These are phyloP conservation scores for Crossaster papposus DNA, from an alignment of 53 echinoderm and acorn worm species.

Conservation along the genomic window DNA sequence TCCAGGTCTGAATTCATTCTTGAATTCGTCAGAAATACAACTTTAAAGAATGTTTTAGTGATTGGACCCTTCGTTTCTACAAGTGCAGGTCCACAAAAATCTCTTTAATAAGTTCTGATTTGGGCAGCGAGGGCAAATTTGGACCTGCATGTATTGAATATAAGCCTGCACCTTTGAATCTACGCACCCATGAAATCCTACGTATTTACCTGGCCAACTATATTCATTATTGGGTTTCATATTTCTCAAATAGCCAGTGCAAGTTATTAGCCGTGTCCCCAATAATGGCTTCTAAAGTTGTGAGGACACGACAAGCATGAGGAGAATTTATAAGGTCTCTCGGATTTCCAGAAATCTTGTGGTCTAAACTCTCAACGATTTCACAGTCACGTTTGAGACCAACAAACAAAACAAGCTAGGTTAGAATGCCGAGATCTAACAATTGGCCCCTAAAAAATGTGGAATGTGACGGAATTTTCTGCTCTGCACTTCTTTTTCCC, in stretches of 20 bases:
- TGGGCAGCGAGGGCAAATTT: too few relatives aligned
- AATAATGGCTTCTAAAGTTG: background rate
- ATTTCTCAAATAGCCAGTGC: background rate
- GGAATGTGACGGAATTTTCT: background rate
- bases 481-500: background rate
- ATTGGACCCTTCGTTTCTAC: too few relatives aligned
- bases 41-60: too few relatives aligned
- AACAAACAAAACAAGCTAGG: background rate
- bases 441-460: background rate
- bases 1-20: too few relatives aligned
- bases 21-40: too few relatives aligned
- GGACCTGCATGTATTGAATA: too few relatives aligned
- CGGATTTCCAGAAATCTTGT: background rate
- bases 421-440: background rate
- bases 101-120: too few relatives aligned
- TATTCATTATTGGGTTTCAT: background rate
- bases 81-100: too few relatives aligned
- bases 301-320: background rate
- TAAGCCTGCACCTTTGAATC: too few relatives aligned
- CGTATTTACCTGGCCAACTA: background rate
- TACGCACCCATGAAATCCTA: too few relatives aligned
- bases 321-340: background rate
- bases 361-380: background rate
- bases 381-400: background rate
- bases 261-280: background rate